Percentiles rank a stretch among this genome's conserved stretches.
Conservation (phyloP, 2,888 invertebrate genomes). For the Synergus itoensis region DNA sequence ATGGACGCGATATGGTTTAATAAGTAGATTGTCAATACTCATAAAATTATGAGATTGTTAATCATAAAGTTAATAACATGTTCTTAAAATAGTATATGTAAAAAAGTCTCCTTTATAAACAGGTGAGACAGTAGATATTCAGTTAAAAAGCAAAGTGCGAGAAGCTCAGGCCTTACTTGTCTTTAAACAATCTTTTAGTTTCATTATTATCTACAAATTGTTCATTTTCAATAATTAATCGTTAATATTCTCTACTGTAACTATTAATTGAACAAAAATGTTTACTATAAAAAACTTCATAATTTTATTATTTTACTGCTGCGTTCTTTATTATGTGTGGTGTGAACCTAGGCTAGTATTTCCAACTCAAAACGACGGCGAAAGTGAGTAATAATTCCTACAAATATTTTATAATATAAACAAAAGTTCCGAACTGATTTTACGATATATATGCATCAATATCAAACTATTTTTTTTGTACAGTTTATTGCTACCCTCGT, state of each 20-base stretch:
- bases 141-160: background rate
- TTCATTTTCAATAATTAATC: background rate
- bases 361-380: background rate
- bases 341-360: background rate
- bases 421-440: background rate
- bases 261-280: background rate
- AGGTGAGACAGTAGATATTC: background rate
- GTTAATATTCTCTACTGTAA: background rate
- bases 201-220: background rate
- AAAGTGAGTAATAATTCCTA: conserved; percentile 2
- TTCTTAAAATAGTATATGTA: background rate
- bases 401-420: background rate
- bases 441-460: too few species aligned
- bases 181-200: background rate
- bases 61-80: conserved; percentile 21
- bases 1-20: background rate
- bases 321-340: background rate
- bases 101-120: background rate
- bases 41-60: conserved; percentile 27
- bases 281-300: background rate
- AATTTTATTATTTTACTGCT: background rate
- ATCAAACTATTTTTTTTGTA: background rate
- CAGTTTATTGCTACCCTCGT: background rate
- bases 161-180: background rate
- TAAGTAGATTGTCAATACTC: conserved; percentile 20